phyloP scores from a whole-genome alignment of 2,113 vertebrate genomes.

The Sigmodon hispidus region DNA sequence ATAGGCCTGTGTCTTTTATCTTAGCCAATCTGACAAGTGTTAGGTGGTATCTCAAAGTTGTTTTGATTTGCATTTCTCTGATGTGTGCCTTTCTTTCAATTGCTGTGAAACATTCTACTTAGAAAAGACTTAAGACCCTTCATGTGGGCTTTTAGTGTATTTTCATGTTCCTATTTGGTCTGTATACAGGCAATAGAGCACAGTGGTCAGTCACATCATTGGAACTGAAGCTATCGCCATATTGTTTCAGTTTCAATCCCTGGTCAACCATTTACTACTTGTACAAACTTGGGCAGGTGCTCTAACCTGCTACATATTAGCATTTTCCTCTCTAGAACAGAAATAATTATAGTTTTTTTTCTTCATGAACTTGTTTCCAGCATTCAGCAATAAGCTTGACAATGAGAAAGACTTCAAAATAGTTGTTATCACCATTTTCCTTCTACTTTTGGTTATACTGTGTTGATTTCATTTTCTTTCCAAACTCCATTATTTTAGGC shows the following conservation, averaged over 20 bases:
- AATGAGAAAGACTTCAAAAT: background rate
- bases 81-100: background rate
- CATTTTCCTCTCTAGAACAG: background rate
- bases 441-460: background rate
- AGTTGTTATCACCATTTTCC: background rate
- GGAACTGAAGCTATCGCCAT: background rate
- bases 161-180: background rate
- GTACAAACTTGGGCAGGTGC: background rate
- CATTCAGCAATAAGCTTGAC: background rate
- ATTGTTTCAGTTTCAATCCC: background rate
- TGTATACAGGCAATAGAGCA: background rate
- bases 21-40: no score
- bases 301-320: background rate
- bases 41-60: no score
- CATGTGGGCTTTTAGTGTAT: background rate
- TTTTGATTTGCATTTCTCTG: no score
- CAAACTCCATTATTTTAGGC: background rate
- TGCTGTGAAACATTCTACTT: background rate
- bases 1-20: no score
- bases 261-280: background rate
- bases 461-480: background rate
- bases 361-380: background rate
- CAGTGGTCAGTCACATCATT: background rate
- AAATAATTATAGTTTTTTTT: slow-evolving; percentile 7
- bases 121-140: background rate